Percentiles rank a stretch among this genome's conserved stretches.
Evolutionary conservation across 2,113 vertebrate genomes (phyloP).

Genomic region (Pardalotus punctatus): DNA sequence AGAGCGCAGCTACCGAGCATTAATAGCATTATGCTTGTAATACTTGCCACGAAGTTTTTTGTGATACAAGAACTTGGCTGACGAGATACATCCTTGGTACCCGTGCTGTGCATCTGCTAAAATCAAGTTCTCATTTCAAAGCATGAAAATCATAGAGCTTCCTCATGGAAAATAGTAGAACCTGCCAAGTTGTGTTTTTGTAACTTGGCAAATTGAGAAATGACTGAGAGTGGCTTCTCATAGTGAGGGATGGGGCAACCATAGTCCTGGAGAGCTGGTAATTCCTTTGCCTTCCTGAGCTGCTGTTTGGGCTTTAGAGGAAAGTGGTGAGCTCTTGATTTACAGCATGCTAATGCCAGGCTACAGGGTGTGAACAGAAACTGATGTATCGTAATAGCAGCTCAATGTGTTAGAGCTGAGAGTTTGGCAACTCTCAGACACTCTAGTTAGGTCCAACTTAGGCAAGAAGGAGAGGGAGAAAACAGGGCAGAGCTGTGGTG

Average conservation of each 20-base stretch:
- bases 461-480: neutral
- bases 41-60: neutral
- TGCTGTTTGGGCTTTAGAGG: neutral
- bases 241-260: neutral
- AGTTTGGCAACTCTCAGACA: neutral
- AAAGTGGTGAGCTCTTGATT: neutral
- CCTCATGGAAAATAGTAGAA: neutral
- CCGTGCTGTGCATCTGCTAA: neutral
- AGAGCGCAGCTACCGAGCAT: accelerated
- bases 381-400: neutral
- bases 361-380: neutral
- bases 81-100: neutral
- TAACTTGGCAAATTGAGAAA: neutral
- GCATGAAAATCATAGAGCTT: neutral
- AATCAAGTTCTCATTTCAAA: neutral
- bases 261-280: neutral
- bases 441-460: neutral
- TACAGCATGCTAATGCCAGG: neutral
- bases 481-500: neutral
- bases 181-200: neutral
- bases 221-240: neutral
- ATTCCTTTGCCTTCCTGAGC: neutral
- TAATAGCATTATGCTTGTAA: neutral
- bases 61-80: neutral
- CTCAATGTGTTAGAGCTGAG: neutral